phyloP scores from a whole-genome alignment of 1,140 invertebrate genomes.

The Penaeus chinensis region DNA sequence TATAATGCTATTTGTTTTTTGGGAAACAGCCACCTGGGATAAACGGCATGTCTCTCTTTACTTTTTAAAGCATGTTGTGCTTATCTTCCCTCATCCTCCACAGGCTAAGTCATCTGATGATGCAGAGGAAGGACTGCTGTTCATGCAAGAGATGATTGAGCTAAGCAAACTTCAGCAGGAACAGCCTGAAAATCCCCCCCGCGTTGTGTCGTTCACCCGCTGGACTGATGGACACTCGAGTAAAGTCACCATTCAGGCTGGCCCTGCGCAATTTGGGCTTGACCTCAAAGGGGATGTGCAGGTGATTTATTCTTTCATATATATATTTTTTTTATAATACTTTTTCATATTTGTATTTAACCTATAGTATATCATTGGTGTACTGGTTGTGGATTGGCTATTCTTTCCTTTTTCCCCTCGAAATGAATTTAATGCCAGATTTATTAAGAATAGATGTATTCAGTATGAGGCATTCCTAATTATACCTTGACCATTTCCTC shows the following conservation, averaged over 20 bases:
- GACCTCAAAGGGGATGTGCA: constrained; percentile 65
- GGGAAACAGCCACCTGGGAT: not conserved
- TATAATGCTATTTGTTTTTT: not conserved
- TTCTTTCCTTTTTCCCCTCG: too few relatives aligned
- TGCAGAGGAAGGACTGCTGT: constrained; percentile 91
- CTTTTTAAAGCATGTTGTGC: not conserved
- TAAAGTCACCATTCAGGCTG: constrained; percentile 76
- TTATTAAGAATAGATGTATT: not conserved
- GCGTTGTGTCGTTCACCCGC: constrained; percentile 72
- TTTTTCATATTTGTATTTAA: not conserved
- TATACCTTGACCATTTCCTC: not conserved
- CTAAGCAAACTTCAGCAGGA: constrained; percentile 80
- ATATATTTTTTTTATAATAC: constrained; percentile 16
- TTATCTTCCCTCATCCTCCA: constrained; percentile 63
- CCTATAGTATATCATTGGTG: too few relatives aligned
- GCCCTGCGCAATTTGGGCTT: constrained; percentile 90
- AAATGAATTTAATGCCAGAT: too few relatives aligned
- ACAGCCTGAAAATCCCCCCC: constrained; percentile 74
- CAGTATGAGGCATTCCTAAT: not conserved
- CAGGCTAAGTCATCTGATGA: constrained; percentile 86
- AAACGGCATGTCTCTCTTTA: not conserved
- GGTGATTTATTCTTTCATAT: constrained; percentile 16
- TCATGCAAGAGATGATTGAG: constrained; percentile 98
- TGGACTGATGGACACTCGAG: constrained; percentile 62
- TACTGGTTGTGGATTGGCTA: too few relatives aligned